These are phyloP conservation scores for Delichon dasypus DNA, from an alignment of 2,797 vertebrate genomes.

Conservation along the genomic window DNA sequence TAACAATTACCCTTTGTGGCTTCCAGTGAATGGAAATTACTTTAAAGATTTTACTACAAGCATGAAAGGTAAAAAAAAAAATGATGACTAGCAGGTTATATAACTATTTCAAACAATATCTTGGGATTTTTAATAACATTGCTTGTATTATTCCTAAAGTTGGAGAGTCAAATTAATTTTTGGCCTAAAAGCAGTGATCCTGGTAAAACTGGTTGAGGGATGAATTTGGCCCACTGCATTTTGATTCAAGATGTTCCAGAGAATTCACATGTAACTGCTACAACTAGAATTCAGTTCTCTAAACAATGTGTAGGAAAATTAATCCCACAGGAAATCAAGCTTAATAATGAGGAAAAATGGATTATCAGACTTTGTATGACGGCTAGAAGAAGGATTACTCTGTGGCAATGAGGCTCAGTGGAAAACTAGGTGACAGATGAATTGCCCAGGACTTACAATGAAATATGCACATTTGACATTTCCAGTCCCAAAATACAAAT, in stretches of 20 bases:
- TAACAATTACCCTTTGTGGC: neutral
- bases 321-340: conserved; percentile 12
- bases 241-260: neutral
- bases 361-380: neutral
- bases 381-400: conserved; percentile 4
- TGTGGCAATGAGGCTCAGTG: neutral
- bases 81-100: neutral
- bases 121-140: neutral
- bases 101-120: neutral
- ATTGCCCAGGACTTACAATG: neutral
- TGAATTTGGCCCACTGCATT: neutral
- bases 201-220: neutral
- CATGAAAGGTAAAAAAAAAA: neutral
- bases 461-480: neutral
- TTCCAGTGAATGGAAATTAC: neutral
- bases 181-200: neutral
- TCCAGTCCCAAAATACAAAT: neutral
- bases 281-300: neutral
- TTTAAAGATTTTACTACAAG: neutral
- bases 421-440: conserved; percentile 12
- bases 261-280: neutral
- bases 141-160: neutral
- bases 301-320: neutral
- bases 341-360: conserved; percentile 31
- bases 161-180: neutral